These are phyloP conservation scores for Diadema setosum DNA, from an alignment of 35 echinoderm and acorn worm genomes.

Conservation along the genomic window DNA sequence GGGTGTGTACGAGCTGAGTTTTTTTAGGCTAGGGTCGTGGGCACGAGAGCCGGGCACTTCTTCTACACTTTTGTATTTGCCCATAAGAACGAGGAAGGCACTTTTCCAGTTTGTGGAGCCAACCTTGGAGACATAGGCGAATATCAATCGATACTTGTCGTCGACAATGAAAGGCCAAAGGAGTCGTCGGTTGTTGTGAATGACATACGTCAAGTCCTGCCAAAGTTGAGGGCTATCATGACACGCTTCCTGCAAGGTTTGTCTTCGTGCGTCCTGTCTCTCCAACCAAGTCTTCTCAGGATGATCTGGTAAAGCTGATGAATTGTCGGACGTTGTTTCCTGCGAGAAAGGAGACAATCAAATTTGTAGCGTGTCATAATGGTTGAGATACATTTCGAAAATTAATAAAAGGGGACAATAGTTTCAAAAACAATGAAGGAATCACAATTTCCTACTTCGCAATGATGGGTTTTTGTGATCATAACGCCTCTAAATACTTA, in stretches of 20 bases:
- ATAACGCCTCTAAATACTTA: too few species aligned
- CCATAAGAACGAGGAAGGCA: conserved; percentile 84
- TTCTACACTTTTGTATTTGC: conserved; percentile 85
- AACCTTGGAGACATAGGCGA: conserved; percentile 74
- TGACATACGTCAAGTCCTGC: conserved; percentile 47
- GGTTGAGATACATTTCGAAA: too few species aligned
- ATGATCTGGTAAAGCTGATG: too few species aligned
- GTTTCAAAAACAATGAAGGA: too few species aligned
- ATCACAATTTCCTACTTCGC: too few species aligned
- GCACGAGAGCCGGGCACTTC: conserved; percentile 63
- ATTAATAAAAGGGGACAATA: too few species aligned
- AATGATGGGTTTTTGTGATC: too few species aligned
- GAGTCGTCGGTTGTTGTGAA: conserved; percentile 39
- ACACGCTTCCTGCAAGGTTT: not conserved
- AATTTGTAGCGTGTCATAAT: too few species aligned
- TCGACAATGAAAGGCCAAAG: conserved; percentile 85
- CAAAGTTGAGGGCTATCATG: not conserved
- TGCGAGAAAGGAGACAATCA: too few species aligned
- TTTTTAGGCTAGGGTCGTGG: conserved; percentile 66
- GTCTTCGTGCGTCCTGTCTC: not conserved
- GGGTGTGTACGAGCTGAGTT: conserved; percentile 56
- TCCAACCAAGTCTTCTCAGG: not conserved
- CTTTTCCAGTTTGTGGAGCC: conserved; percentile 94
- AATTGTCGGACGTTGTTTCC: too few species aligned
- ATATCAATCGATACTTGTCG: conserved; percentile 71